Percentiles rank a stretch among this genome's conserved stretches.
Evolutionary conservation across 2,888 invertebrate species (phyloP).

Genomic region (Parnassius apollo): DNA sequence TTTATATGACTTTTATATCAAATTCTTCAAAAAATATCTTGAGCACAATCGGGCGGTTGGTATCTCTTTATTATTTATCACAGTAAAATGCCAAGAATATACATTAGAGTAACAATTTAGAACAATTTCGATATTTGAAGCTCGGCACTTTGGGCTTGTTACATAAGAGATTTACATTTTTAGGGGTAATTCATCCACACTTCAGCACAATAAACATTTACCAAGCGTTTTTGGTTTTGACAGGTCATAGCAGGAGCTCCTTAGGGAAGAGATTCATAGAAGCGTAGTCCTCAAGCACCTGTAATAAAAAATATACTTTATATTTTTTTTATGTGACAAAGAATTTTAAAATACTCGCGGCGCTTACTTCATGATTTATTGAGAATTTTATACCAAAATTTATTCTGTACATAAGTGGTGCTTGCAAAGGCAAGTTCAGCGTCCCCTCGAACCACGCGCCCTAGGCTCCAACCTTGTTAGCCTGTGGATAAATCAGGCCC

Average conservation of each 20-base stretch:
- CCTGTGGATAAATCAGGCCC: too few species aligned
- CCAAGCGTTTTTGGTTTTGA: slow-evolving; percentile 28
- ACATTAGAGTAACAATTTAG: background rate
- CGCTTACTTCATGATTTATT: too few species aligned
- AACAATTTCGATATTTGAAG: slow-evolving; percentile 21
- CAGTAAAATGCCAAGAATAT: slow-evolving; percentile 24
- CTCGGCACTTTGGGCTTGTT: slow-evolving; percentile 7
- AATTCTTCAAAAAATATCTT: slow-evolving; percentile 29
- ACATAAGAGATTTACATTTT: background rate
- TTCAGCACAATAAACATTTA: slow-evolving; percentile 24
- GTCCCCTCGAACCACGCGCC: too few species aligned
- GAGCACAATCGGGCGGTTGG: slow-evolving; percentile 20
- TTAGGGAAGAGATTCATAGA: slow-evolving; percentile 91
- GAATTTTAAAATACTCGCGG: too few species aligned
- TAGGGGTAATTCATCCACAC: slow-evolving; percentile 8
- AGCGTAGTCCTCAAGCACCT: slow-evolving; percentile 91
- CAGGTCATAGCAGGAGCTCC: slow-evolving; percentile 82
- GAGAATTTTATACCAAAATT: too few species aligned
- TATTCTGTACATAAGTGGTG: too few species aligned
- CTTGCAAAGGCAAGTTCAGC: too few species aligned
- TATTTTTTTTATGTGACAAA: too few species aligned
- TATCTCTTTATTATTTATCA: slow-evolving; percentile 28
- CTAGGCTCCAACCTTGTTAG: too few species aligned
- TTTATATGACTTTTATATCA: slow-evolving; percentile 18
- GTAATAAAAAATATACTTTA: slow-evolving; percentile 34